These are phyloP conservation scores for Oryctes rhinoceros DNA, from an alignment of 1,140 invertebrate genomes.

Conservation along the genomic window DNA sequence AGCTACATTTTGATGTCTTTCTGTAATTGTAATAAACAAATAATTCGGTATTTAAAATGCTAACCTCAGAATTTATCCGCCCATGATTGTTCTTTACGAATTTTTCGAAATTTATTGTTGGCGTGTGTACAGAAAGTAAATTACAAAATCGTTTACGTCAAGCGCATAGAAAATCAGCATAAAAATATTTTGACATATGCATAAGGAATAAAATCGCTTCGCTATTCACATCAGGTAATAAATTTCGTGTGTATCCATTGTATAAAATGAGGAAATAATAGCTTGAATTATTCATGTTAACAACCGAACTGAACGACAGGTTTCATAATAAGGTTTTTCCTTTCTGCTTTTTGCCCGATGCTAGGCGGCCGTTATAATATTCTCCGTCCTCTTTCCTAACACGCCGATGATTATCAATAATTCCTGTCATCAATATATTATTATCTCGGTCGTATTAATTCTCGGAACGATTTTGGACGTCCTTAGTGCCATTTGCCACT, in stretches of 20 bases:
- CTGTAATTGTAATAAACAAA: too few relatives aligned
- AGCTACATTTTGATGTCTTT: too few relatives aligned
- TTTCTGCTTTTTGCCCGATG: neutral
- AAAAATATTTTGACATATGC: conserved; percentile 22
- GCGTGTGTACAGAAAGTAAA: neutral
- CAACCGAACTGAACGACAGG: conserved; percentile 6
- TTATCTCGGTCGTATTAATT: conserved; percentile 33
- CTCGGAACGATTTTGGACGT: conserved; percentile 13
- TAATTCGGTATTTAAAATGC: too few relatives aligned
- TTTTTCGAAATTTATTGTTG: neutral
- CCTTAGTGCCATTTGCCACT: conserved; percentile 25
- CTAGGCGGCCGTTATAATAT: neutral
- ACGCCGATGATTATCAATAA: conserved; percentile 18
- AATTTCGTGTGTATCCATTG: conserved; percentile 18
- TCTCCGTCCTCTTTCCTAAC: conserved; percentile 14
- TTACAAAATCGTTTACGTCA: neutral
- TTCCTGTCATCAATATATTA: conserved; percentile 22
- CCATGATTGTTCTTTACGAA: neutral
- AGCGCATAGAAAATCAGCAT: conserved; percentile 5
- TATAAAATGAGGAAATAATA: conserved; percentile 23
- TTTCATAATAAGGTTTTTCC: conserved; percentile 14
- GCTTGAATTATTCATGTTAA: conserved; percentile 14
- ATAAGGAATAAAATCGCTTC: conserved; percentile 18
- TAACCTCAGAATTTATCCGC: too few relatives aligned
- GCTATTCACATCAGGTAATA: conserved; percentile 8